Evolutionary conservation across 2,888 invertebrate genomes (phyloP).

Genomic region (Ophion obscuratus): DNA sequence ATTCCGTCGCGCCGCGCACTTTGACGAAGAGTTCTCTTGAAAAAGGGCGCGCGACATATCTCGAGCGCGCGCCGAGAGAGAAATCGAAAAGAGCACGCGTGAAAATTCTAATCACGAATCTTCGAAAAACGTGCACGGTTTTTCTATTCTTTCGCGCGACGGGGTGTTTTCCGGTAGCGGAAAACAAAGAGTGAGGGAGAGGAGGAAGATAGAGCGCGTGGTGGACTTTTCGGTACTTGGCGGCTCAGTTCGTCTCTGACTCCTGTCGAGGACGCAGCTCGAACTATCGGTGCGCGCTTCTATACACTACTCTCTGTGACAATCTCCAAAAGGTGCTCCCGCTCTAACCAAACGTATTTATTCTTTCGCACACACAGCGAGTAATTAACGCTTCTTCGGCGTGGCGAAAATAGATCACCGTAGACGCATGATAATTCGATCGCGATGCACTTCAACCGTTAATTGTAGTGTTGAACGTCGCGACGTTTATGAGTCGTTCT

Average conservation of each 20-base stretch:
- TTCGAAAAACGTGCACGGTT: background rate
- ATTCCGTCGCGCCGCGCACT: slow-evolving; percentile 77
- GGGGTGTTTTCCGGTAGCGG: background rate
- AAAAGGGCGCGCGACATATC: background rate
- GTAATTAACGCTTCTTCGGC: background rate
- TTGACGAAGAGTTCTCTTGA: slow-evolving; percentile 30
- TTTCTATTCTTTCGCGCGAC: background rate
- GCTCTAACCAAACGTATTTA: background rate
- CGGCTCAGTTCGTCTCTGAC: slow-evolving; percentile 60
- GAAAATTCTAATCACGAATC: background rate
- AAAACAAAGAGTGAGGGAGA: background rate
- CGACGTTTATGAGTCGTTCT: background rate
- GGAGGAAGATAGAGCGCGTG: background rate
- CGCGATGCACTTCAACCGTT: background rate
- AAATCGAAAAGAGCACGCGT: background rate
- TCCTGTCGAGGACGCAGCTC: slow-evolving; percentile 58
- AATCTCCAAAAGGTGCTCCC: slow-evolving; percentile 13
- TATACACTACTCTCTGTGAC: slow-evolving; percentile 5
- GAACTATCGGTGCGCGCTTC: slow-evolving; percentile 21
- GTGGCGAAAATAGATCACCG: background rate
- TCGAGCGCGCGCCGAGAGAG: slow-evolving; percentile 1
- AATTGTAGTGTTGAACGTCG: background rate
- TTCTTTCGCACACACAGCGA: background rate
- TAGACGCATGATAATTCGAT: background rate
- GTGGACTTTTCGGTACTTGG: slow-evolving; percentile 15